These are phyloP conservation scores for Chamaetylas fuelleborni DNA, from an alignment of 2,113 vertebrate species.

Conservation along the genomic window DNA sequence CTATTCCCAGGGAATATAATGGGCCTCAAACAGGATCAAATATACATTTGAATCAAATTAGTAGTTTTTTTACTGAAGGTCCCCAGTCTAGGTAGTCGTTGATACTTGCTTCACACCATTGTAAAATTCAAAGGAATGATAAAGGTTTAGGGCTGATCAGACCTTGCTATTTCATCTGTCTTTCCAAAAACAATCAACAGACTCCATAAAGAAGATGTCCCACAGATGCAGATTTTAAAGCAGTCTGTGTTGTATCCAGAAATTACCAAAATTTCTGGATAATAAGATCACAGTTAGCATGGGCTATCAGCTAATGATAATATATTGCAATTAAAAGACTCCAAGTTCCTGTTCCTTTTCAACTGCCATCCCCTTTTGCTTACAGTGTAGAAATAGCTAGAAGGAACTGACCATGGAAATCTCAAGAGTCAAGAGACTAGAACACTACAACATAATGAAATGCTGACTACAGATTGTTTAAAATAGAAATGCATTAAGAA, in stretches of 20 bases:
- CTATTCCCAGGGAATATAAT: neutral
- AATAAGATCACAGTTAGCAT: neutral
- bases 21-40: neutral
- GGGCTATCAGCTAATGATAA: neutral
- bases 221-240: neutral
- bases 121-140: neutral
- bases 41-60: neutral
- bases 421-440: neutral
- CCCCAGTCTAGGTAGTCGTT: neutral
- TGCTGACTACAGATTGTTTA: neutral
- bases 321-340: neutral
- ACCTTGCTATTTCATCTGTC: neutral
- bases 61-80: neutral
- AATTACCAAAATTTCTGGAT: neutral
- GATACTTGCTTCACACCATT: neutral
- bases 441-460: neutral
- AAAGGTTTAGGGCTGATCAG: neutral
- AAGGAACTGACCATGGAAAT: neutral
- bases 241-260: neutral
- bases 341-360: neutral
- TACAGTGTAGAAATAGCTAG: neutral
- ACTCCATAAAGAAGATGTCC: neutral
- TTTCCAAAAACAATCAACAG: neutral
- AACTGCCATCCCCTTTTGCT: neutral
- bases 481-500: neutral